Evolutionary conservation across 1,140 invertebrate genomes (phyloP).

Genomic region (Drosophila kohkoa): DNA sequence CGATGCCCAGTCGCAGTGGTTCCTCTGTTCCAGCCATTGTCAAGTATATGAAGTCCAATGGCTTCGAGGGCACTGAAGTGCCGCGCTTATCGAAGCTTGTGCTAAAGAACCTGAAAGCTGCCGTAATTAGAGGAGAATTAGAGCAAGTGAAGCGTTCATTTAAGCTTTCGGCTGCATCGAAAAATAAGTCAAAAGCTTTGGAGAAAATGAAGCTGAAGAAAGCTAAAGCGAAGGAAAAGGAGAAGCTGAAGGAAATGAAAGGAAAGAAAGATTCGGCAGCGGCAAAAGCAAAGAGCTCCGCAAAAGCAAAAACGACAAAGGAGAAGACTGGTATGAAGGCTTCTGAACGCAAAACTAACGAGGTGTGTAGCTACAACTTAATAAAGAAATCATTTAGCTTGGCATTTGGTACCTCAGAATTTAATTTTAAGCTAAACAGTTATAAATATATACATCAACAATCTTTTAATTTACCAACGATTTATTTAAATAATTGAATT

Average conservation of each 20-base stretch:
- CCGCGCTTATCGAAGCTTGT: constrained; percentile 3
- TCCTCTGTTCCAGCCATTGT: constrained; percentile 55
- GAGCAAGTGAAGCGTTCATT: constrained; percentile 52
- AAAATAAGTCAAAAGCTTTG: constrained; percentile 13
- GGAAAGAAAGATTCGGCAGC: background rate
- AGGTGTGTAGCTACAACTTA: constrained; percentile 14
- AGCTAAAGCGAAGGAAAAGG: constrained; percentile 5
- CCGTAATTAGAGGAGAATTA: constrained; percentile 32
- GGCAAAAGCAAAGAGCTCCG: background rate
- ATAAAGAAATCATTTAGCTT: too few species aligned
- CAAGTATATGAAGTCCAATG: constrained; percentile 42
- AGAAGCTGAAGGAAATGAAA: background rate
- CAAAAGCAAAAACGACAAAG: background rate
- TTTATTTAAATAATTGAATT: too few species aligned
- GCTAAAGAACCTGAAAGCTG: constrained; percentile 28
- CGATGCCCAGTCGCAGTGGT: constrained; percentile 27
- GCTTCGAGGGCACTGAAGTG: constrained; percentile 19
- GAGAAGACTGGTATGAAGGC: constrained; percentile 22
- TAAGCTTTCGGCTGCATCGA: constrained; percentile 35
- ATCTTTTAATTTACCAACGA: background rate
- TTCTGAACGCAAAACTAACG: constrained; percentile 19
- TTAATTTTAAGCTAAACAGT: too few species aligned
- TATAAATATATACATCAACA: too few species aligned
- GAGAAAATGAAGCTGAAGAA: constrained; percentile 49
- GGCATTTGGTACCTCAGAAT: too few species aligned